These are phyloP conservation scores for Drosophila lacertosa DNA, from an alignment of 1,140 invertebrate genomes.

Conservation along the genomic window DNA sequence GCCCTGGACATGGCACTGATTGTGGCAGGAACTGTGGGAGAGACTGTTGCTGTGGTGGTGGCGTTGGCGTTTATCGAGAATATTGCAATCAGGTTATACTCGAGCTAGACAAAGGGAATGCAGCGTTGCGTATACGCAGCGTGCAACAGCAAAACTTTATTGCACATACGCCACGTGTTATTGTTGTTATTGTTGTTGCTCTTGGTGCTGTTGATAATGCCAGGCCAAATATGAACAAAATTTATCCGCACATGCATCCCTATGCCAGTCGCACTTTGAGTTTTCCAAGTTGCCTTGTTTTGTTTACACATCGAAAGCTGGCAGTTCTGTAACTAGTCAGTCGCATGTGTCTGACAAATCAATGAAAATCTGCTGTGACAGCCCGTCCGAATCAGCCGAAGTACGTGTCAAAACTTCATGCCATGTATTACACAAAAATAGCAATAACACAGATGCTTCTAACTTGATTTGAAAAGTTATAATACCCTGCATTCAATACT, in stretches of 20 bases:
- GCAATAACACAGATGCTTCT: not conserved
- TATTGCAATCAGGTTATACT: slow-evolving; percentile 26
- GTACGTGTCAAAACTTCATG: slow-evolving; percentile 39
- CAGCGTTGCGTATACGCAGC: slow-evolving; percentile 49
- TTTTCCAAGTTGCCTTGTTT: slow-evolving; percentile 14
- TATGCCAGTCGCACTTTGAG: not conserved
- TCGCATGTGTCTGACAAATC: slow-evolving; percentile 45
- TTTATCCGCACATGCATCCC: not conserved
- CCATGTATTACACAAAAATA: slow-evolving; percentile 6
- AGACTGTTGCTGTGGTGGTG: not conserved
- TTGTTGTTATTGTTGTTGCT: no score
- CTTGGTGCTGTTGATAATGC: not conserved
- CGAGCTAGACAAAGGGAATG: slow-evolving; percentile 12
- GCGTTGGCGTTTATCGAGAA: slow-evolving; percentile 7
- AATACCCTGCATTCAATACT: not conserved
- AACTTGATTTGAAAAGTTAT: slow-evolving; percentile 29
- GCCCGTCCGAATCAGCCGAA: slow-evolving; percentile 25
- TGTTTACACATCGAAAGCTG: slow-evolving; percentile 30
- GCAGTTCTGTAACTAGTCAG: not conserved
- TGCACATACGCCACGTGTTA: slow-evolving; percentile 3
- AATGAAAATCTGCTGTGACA: slow-evolving; percentile 63
- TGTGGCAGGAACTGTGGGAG: not conserved
- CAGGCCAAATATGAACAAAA: slow-evolving; percentile 5
- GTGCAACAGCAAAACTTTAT: slow-evolving; percentile 11
- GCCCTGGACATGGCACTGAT: not conserved